Evolutionary conservation across 1,140 invertebrate species (phyloP).

Genomic region (Bicyclus anynana): DNA sequence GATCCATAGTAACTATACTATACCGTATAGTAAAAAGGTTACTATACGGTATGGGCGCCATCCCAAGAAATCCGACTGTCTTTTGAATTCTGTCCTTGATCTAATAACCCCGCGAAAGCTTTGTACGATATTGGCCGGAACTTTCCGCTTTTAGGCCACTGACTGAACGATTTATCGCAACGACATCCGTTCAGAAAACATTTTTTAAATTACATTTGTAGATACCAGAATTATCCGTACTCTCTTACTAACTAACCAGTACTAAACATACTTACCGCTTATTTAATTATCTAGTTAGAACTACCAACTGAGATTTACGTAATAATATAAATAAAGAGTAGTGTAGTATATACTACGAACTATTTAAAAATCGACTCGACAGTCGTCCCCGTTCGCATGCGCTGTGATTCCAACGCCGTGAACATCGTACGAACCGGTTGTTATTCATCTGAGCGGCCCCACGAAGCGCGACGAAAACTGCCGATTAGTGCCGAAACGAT

Average conservation of each 20-base stretch:
- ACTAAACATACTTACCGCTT: not conserved
- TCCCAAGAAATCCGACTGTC: too few species aligned
- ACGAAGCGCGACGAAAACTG: slow-evolving; percentile 43
- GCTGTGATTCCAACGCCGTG: slow-evolving; percentile 29
- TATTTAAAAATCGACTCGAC: slow-evolving; percentile 33
- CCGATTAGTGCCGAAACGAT: slow-evolving; percentile 65
- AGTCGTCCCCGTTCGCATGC: slow-evolving; percentile 36
- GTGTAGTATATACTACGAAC: slow-evolving; percentile 3
- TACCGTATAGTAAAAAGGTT: too few species aligned
- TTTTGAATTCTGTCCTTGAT: too few species aligned
- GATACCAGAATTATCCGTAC: too few species aligned
- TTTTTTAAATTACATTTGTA: too few species aligned
- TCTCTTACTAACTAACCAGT: not conserved
- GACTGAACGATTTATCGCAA: too few species aligned
- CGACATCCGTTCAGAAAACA: too few species aligned
- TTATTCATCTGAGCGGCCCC: slow-evolving; percentile 19
- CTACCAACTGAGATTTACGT: slow-evolving; percentile 18
- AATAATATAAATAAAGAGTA: slow-evolving; percentile 5
- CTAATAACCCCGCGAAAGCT: too few species aligned
- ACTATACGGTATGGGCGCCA: too few species aligned
- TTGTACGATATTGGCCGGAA: too few species aligned
- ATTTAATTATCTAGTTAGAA: slow-evolving; percentile 25
- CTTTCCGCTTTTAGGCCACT: too few species aligned
- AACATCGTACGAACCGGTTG: slow-evolving; percentile 34
- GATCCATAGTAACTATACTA: too few species aligned